Base-by-base conservation (phyloP, 2,113 vertebrate species). In the Ancistrus triradiatus region DNA sequence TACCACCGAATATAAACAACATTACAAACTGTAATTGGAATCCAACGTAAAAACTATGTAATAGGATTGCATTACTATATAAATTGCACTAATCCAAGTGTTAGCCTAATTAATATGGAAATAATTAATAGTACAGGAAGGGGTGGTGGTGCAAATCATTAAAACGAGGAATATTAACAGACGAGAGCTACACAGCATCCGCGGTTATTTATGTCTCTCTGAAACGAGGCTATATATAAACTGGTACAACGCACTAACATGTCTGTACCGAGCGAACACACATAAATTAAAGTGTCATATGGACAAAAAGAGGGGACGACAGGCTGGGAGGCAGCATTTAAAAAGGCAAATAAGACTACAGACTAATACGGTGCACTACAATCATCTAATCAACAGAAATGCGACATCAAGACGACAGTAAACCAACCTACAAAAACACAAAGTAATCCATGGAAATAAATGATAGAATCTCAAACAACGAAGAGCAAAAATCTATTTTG, bases 51-150 rank as follows among this genome's bases (percentile, higher is more conserved):
- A n/a, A n/a, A n/a, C n/a, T n/a, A n/a, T n/a, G n/a, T n/a, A n/a
- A n/a, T n/a, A n/a, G n/a, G n/a, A n/a, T n/a, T n/a, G n/a, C n/a
- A n/a, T n/a, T n/a, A n/a, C n/a, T n/a, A n/a, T n/a, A n/a, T n/a
- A n/a, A n/a, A n/a, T n/a, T n/a, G n/a, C n/a, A n/a, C n/a, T n/a
- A n/a, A n/a, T n/a, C n/a, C n/a, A n/a, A n/a, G n/a, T n/a, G n/a
- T n/a, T n/a, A n/a, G n/a, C n/a, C n/a, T n/a, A n/a, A 53, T 37
- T 49, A 27, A 37, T 37, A 25, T 17, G 31, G 15, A 61, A 61
- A 27, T 44, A 46, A 18, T 27, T 37, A 17, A 51, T 49, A 37
- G 46, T 50, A 66, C n/a, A 9, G 9, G 15, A 60, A 25, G 18
- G 37, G 47, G 14, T 53, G 25, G 22, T n/a, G n/a, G n/a, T n/a